phyloP scores from a whole-genome alignment of 2,888 invertebrate species.

The Hipparchia semele region DNA sequence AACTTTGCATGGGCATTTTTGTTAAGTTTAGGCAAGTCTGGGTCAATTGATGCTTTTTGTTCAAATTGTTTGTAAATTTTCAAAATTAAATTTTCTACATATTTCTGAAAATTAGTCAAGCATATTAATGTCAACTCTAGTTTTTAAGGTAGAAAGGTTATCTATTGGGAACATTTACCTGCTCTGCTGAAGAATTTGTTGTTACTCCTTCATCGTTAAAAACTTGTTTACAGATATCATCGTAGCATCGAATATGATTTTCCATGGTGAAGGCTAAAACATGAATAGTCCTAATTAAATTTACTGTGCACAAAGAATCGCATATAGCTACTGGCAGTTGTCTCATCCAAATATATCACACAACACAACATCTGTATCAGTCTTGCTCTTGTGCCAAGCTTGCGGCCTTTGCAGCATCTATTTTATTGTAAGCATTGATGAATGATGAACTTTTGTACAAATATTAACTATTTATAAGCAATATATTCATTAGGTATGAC shows the following conservation, averaged over 20 bases:
- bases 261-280: slow-evolving; percentile 53
- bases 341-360: slow-evolving; percentile 29
- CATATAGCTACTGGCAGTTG: slow-evolving; percentile 1
- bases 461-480: not conserved
- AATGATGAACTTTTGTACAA: slow-evolving; percentile 10
- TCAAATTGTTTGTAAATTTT: slow-evolving; percentile 71
- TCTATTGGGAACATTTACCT: slow-evolving; percentile 52
- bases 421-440: slow-evolving; percentile 24
- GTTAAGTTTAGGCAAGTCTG: slow-evolving; percentile 84
- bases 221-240: slow-evolving; percentile 64
- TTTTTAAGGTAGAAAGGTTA: not conserved
- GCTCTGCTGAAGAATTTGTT: slow-evolving; percentile 69
- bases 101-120: slow-evolving; percentile 54
- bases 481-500: not conserved
- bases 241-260: slow-evolving; percentile 64
- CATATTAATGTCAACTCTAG: slow-evolving; percentile 3
- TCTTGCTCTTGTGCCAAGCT: slow-evolving; percentile 30
- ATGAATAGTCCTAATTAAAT: slow-evolving; percentile 1
- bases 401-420: slow-evolving; percentile 22
- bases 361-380: slow-evolving; percentile 18
- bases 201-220: slow-evolving; percentile 84
- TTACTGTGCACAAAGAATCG: not conserved
- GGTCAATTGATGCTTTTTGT: slow-evolving; percentile 69
- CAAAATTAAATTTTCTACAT: slow-evolving; percentile 66
- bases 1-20: slow-evolving; percentile 85